Evolutionary conservation across 2,888 invertebrate species (phyloP).

Genomic region (Cecidostiba fungosa): DNA sequence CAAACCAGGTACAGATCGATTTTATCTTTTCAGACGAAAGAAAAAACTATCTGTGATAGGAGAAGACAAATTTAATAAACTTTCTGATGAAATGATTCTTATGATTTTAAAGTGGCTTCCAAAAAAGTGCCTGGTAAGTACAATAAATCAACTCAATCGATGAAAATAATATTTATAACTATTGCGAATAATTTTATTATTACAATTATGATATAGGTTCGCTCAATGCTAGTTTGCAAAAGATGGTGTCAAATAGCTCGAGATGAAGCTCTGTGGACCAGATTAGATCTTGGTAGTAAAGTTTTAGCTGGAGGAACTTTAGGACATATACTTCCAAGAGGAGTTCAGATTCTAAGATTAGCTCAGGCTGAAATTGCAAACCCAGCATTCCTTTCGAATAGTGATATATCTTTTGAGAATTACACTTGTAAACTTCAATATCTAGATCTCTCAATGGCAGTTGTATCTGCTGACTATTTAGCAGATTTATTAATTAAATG

Average conservation of each 20-base stretch:
- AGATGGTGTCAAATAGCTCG: conserved; percentile 90
- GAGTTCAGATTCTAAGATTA: conserved; percentile 89
- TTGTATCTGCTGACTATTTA: conserved; percentile 84
- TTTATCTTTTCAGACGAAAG: conserved; percentile 74
- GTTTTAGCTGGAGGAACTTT: conserved; percentile 86
- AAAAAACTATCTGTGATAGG: conserved; percentile 78
- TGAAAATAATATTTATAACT: background rate
- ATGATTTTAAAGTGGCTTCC: conserved; percentile 92
- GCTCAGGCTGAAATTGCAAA: conserved; percentile 89
- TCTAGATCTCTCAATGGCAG: conserved; percentile 92
- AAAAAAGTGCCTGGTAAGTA: conserved; percentile 87
- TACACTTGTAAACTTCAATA: conserved; percentile 86
- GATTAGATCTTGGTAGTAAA: conserved; percentile 89
- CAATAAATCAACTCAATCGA: conserved; percentile 10
- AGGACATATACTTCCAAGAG: conserved; percentile 88
- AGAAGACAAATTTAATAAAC: conserved; percentile 85
- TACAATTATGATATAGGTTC: conserved; percentile 71
- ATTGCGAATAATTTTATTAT: background rate
- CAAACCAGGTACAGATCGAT: conserved; percentile 73
- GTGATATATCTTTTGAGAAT: conserved; percentile 76
- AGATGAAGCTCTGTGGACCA: conserved; percentile 93
- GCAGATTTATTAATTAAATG: conserved; percentile 85
- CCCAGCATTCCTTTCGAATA: conserved; percentile 81
- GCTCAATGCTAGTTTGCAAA: conserved; percentile 82
- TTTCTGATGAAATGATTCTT: conserved; percentile 94